phyloP scores from a whole-genome alignment of 2,888 invertebrate genomes.

The Meghimatium bilineatum region DNA sequence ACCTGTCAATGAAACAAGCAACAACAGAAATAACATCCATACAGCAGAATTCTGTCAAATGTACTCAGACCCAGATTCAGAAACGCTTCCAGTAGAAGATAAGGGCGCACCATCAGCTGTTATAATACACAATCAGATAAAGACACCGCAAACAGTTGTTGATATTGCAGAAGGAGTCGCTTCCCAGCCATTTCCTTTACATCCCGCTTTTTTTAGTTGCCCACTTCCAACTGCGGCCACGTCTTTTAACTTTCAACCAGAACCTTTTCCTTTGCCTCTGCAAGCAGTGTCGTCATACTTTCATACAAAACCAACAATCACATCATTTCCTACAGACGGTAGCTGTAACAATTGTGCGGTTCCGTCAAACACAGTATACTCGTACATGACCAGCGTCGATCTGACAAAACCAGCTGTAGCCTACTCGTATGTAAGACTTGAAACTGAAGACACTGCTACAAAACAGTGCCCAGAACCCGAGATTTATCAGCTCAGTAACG shows the following conservation, averaged over 20 bases:
- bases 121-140: too few species aligned
- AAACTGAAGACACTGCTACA: not conserved
- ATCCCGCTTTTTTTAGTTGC: not conserved
- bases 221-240: not conserved
- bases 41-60: not conserved
- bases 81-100: too few species aligned
- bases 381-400: not conserved
- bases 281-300: not conserved
- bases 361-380: not conserved
- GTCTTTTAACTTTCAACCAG: not conserved
- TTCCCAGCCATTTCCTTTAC: not conserved
- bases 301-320: not conserved
- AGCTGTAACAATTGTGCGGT: not conserved
- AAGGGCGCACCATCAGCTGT: too few species aligned
- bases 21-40: not conserved
- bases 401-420: not conserved
- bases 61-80: not conserved
- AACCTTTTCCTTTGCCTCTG: not conserved
- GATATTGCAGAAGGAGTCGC: not conserved
- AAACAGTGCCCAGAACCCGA: not conserved
- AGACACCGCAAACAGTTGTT: not conserved
- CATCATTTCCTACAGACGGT: not conserved
- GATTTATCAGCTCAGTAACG: not conserved
- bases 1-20: not conserved
- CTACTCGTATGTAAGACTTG: not conserved